phyloP scores from a whole-genome alignment of 2,113 vertebrate genomes.

The Nyctibius bracteatus region DNA sequence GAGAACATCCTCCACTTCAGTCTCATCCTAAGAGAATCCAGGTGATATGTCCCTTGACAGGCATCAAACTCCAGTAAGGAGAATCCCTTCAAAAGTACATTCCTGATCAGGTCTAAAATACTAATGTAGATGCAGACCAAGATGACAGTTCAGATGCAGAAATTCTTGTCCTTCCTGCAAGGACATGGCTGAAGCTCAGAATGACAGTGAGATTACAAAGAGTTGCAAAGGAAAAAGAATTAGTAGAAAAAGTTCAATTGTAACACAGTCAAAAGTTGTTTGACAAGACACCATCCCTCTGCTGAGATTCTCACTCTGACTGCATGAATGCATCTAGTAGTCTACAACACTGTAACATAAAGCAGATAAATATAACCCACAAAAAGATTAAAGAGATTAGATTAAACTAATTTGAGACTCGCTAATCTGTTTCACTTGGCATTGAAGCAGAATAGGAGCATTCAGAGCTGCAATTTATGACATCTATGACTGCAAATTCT shows the following conservation, averaged over 20 bases:
- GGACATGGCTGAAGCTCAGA: neutral
- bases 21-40: neutral
- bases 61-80: neutral
- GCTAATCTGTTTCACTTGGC: conserved; percentile 34
- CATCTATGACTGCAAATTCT: neutral
- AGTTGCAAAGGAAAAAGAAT: neutral
- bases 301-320: neutral
- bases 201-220: neutral
- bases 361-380: conserved; percentile 30
- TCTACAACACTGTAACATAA: neutral
- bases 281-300: neutral
- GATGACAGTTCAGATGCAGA: neutral
- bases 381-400: conserved; percentile 33
- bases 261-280: neutral
- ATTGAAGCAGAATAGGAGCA: neutral
- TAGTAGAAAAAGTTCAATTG: neutral
- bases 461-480: neutral
- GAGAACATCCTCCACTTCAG: neutral
- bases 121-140: neutral
- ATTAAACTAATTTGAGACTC: neutral
- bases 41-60: neutral
- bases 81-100: neutral
- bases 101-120: neutral
- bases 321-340: neutral
- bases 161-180: neutral